A percentile compares a stretch with the other conserved stretches of the same genome.
These are phyloP conservation scores for Gallinago jamesoni DNA, from an alignment of 2,113 vertebrate genomes.

Conservation along the genomic window DNA sequence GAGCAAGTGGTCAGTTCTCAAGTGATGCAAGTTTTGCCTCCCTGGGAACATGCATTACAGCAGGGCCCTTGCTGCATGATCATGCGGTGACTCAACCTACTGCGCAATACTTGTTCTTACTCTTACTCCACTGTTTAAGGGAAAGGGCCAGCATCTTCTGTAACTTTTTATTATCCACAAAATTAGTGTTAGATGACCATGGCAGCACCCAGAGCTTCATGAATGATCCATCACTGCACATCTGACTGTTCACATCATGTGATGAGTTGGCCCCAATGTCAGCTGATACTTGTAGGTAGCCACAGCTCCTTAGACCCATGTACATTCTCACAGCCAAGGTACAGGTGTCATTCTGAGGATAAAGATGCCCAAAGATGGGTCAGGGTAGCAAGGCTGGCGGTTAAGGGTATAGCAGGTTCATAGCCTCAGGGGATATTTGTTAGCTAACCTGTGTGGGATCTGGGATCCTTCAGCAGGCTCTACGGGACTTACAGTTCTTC, in stretches of 20 bases:
- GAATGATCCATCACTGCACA: not conserved
- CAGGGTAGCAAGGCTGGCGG: not conserved
- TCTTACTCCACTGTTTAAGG: not conserved
- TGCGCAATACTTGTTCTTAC: not conserved
- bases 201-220: not conserved
- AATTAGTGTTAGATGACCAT: not conserved
- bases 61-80: not conserved
- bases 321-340: not conserved
- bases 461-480: not conserved
- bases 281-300: not conserved
- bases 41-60: not conserved
- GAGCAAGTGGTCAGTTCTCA: not conserved
- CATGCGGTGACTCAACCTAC: not conserved
- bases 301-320: not conserved
- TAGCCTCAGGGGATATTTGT: not conserved
- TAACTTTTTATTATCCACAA: not conserved
- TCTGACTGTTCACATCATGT: not conserved
- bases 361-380: not conserved
- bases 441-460: not conserved
- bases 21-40: not conserved
- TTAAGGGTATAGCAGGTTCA: fast-evolving
- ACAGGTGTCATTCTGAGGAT: not conserved
- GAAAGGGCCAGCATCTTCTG: not conserved
- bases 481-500: not conserved
- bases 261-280: not conserved